Evolutionary conservation across 2,797 vertebrate species (phyloP).

Genomic region (Leptoclinus maculatus): DNA sequence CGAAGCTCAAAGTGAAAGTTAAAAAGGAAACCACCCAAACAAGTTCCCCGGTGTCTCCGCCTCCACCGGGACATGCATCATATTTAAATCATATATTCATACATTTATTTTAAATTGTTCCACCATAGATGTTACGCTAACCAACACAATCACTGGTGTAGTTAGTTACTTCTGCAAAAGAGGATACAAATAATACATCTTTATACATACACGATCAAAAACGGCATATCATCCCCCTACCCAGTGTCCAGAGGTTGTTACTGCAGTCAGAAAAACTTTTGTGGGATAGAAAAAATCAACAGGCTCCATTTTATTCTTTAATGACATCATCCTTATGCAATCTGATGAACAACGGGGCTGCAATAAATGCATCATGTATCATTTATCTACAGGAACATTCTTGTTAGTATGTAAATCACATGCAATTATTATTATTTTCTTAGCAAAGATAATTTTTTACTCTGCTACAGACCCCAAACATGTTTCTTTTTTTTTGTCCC

Average conservation of each 20-base stretch:
- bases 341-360: not conserved
- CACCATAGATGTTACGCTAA: too few relatives aligned
- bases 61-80: not conserved
- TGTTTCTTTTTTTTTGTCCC: not conserved
- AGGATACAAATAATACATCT: not conserved
- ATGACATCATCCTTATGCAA: not conserved
- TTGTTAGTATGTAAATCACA: not conserved
- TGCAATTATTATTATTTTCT: not conserved
- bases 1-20: not conserved
- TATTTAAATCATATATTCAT: too few relatives aligned
- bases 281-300: not conserved
- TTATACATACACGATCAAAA: not conserved
- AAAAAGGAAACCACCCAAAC: too few relatives aligned
- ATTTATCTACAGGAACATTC: not conserved
- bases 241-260: not conserved
- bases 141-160: fast-evolving
- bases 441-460: not conserved
- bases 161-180: not conserved
- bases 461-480: not conserved
- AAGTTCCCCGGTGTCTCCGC: not conserved
- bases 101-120: fast-evolving
- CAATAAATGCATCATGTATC: not conserved
- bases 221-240: fast-evolving
- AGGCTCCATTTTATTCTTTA: not conserved
- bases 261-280: not conserved